phyloP scores from a whole-genome alignment of 2,888 invertebrate species.

The Drosophila vallismaia region DNA sequence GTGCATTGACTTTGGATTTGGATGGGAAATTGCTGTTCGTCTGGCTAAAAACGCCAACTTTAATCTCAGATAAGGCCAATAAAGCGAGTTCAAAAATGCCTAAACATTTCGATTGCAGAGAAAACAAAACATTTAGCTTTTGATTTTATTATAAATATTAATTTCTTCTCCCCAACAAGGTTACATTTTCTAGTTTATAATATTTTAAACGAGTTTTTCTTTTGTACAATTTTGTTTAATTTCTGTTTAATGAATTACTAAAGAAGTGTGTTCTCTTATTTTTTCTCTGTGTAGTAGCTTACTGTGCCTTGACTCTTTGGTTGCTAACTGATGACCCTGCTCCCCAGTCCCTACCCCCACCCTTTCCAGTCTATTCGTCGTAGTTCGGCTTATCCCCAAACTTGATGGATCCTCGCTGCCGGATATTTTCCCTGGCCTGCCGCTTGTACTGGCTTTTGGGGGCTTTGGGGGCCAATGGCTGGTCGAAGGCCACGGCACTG shows the following conservation, averaged over 20 bases:
- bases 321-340: conserved; percentile 28
- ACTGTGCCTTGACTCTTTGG: conserved; percentile 71
- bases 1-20: conserved; percentile 59
- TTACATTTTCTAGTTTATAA: not conserved
- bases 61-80: conserved; percentile 35
- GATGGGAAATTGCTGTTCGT: conserved; percentile 39
- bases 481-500: conserved; percentile 69
- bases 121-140: not conserved
- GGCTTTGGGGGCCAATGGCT: conserved; percentile 46
- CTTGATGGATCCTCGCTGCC: conserved; percentile 77
- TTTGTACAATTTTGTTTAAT: not conserved
- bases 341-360: not conserved
- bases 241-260: not conserved
- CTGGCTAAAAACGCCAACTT: conserved; percentile 17
- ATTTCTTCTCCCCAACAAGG: not conserved
- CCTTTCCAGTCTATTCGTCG: conserved; percentile 46
- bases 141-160: not conserved
- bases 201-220: too few species aligned
- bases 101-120: conserved; percentile 11
- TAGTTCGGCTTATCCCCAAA: conserved; percentile 74
- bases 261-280: not conserved
- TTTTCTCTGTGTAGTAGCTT: conserved; percentile 28
- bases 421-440: conserved; percentile 55
- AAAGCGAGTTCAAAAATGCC: conserved; percentile 19
- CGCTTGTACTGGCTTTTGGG: conserved; percentile 50